phyloP scores from a whole-genome alignment of 2,113 vertebrate species.

The Copsychus sechellarum region DNA sequence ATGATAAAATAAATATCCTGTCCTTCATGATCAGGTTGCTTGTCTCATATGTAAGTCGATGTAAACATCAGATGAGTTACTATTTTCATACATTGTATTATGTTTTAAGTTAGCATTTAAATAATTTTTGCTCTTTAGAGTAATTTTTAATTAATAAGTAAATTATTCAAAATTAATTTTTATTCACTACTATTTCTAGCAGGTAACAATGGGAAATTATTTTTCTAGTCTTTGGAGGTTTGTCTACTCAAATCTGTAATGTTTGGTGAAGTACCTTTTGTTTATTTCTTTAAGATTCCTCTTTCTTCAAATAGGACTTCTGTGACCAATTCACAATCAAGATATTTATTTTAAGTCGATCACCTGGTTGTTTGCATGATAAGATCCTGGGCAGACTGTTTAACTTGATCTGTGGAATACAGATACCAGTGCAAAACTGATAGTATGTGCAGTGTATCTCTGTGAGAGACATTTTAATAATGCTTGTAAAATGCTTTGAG shows the following conservation, averaged over 20 bases:
- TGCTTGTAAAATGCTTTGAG: not conserved
- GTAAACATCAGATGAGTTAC: not conserved
- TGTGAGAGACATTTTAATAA: not conserved
- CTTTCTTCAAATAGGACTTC: not conserved
- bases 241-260: not conserved
- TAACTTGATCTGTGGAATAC: not conserved
- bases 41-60: fast-evolving
- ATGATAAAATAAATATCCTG: not conserved
- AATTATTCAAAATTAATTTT: not conserved
- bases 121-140: not conserved
- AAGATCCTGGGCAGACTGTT: not conserved
- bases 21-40: not conserved
- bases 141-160: not conserved
- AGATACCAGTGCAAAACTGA: not conserved
- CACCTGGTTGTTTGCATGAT: not conserved
- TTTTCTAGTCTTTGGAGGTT: not conserved
- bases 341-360: not conserved
- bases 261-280: not conserved
- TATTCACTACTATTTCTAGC: not conserved
- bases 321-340: not conserved
- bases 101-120: not conserved
- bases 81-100: not conserved
- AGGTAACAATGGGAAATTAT: not conserved
- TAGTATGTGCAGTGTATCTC: not conserved
- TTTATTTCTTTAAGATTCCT: not conserved